phyloP scores from a whole-genome alignment of 2,113 vertebrate species.

The Meleagris gallopavo region DNA sequence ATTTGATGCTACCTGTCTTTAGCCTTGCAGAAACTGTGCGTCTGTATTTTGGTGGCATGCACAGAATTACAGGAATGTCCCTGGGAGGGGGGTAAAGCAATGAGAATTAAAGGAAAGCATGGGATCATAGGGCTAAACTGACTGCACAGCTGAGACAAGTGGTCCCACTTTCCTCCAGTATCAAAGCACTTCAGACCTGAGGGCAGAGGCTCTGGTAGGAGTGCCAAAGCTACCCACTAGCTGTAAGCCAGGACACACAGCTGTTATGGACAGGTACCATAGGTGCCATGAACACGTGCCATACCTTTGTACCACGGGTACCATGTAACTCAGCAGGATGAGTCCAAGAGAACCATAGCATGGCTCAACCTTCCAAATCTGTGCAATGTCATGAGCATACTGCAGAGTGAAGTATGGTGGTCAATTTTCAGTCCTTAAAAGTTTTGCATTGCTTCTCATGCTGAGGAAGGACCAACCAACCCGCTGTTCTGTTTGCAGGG shows the following conservation, averaged over 20 bases:
- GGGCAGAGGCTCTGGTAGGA: not conserved
- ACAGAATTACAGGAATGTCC: not conserved
- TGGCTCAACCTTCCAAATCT: not conserved
- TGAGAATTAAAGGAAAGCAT: not conserved
- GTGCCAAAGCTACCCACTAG: not conserved
- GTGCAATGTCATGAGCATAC: fast-evolving
- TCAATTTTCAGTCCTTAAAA: not conserved
- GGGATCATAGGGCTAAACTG: not conserved
- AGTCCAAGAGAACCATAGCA: not conserved
- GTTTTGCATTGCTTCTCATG: not conserved
- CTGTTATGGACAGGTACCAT: fast-evolving
- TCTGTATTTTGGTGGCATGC: not conserved
- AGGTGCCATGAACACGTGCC: not conserved
- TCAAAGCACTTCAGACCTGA: not conserved
- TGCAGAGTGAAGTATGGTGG: not conserved
- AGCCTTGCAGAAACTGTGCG: not conserved
- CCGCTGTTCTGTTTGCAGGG: not conserved
- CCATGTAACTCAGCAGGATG: not conserved
- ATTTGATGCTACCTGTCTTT: constrained; percentile 60
- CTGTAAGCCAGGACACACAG: not conserved
- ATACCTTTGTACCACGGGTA: not conserved
- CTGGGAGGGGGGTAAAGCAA: not conserved
- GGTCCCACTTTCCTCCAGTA: not conserved
- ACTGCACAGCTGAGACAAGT: not conserved
- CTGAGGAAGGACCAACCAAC: not conserved